Evolutionary conservation across 2,113 vertebrate species (phyloP), one percentile per base, ranked within the genome.

Genomic region (Chitala chitala): DNA sequence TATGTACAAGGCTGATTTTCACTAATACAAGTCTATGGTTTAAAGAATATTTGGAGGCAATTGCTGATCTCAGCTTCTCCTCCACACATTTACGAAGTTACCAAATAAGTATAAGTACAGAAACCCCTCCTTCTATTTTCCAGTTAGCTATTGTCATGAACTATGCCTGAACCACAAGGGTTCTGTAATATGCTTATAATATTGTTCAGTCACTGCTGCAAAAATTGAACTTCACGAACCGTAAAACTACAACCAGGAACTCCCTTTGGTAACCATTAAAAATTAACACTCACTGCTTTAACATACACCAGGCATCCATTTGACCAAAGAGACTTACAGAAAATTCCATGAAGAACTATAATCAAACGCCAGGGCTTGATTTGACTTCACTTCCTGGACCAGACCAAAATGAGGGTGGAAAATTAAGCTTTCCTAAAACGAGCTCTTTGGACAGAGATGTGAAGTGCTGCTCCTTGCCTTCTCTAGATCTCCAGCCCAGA

Each of bases 71-170:
- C 42, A 48, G 65, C 38, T 42, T 59, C 3, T 12, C 22, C n/a
- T 55, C 2, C 31, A 44, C 53, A 13, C 50, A 5, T 55, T 29
- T n/a, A 40, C 20, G 31, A 15, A 64, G 13, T 4, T 17, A 26
- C 54, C 20, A 74, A n/a, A n/a, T n/a, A n/a, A n/a, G n/a, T n/a
- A n/a, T n/a, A n/a, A 74, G 53, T 66, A 53, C 46, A 33, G 5
- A 1, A 3, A 53, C 7, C 12, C 13, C 22, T 48, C 44, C n/a
- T 22, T 4, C 46, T 59, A 17, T 24, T 50, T 22, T 38, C 15
- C 42, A 33, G 15, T 54, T 26, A 22, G 46, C 1, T 20, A 9
- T 61, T 46, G 22, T 7, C 5, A 33, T 29, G 12, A 9, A 29
- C 66, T 24, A 29, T 24, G 38, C 2, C 9, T 6, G 22, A n/a